phyloP scores from a whole-genome alignment of 2,113 vertebrate genomes.

The Centrocercus urophasianus region DNA sequence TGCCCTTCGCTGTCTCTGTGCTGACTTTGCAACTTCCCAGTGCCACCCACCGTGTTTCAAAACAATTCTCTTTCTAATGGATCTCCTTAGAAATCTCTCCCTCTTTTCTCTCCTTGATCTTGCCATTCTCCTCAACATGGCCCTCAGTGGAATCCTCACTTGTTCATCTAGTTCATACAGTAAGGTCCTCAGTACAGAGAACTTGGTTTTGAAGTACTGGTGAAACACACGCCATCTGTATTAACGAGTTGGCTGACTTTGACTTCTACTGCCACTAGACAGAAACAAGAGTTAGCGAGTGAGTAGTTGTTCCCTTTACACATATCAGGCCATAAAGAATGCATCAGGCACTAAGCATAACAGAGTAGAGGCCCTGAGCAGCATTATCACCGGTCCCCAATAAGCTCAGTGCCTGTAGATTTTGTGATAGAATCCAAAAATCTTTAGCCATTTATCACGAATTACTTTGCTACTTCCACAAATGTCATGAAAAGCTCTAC shows the following conservation, averaged over 20 bases:
- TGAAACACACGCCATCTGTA: background rate
- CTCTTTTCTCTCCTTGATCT: background rate
- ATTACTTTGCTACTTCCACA: constrained; percentile 31
- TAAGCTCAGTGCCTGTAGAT: constrained; percentile 36
- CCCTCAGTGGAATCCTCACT: background rate
- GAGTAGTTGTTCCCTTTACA: constrained; percentile 27
- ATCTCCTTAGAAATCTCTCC: background rate
- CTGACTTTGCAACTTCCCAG: background rate
- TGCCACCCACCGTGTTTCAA: background rate
- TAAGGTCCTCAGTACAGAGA: background rate
- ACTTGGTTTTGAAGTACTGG: background rate
- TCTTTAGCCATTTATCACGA: constrained; percentile 56
- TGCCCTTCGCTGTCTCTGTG: background rate
- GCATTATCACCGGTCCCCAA: constrained; percentile 33
- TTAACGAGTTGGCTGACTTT: background rate
- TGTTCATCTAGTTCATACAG: background rate
- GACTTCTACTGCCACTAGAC: constrained; percentile 22
- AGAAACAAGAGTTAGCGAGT: constrained; percentile 55
- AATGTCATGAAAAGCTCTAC: constrained; percentile 16
- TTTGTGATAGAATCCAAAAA: constrained; percentile 49
- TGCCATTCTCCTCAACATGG: background rate
- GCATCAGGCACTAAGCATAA: constrained; percentile 31
- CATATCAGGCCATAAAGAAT: constrained; percentile 3
- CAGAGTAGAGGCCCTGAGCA: constrained; percentile 23
- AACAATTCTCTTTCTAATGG: background rate